phyloP scores from a whole-genome alignment of 2,888 invertebrate species.

The Cataglyphis albicans region DNA sequence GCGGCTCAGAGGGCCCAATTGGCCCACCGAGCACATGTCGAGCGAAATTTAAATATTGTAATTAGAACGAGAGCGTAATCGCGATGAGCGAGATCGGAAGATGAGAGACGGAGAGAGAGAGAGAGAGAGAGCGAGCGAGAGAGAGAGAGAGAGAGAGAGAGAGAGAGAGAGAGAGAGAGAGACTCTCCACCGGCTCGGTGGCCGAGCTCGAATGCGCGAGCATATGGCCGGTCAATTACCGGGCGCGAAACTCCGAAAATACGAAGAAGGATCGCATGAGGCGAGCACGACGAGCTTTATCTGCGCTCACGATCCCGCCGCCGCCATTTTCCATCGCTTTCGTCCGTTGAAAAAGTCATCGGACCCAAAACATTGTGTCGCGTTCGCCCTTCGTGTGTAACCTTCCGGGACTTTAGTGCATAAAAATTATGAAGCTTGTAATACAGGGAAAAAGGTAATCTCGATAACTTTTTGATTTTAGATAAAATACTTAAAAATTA shows the following conservation, averaged over 20 bases:
- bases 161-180: conserved; percentile 58
- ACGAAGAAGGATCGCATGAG: conserved; percentile 63
- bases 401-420: conserved; percentile 26
- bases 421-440: background rate
- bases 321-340: conserved; percentile 57
- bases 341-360: conserved; percentile 53
- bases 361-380: conserved; percentile 30
- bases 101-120: conserved; percentile 65
- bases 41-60: conserved; percentile 83
- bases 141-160: conserved; percentile 62
- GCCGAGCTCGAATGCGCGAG: conserved; percentile 71
- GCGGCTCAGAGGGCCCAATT: conserved; percentile 31
- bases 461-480: background rate
- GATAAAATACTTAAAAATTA: background rate
- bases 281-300: conserved; percentile 65
- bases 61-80: conserved; percentile 79
- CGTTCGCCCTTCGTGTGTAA: conserved; percentile 40
- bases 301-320: conserved; percentile 65
- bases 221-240: conserved; percentile 83
- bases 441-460: background rate
- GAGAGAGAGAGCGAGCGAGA: conserved; percentile 20
- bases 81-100: conserved; percentile 62
- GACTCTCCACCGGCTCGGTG: conserved; percentile 69
- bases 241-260: conserved; percentile 69
- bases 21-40: conserved; percentile 79